Evolutionary conservation across 1,140 invertebrate genomes (phyloP), one percentile per base, ranked within the genome.

Genomic region (Phthorimaea operculella): DNA sequence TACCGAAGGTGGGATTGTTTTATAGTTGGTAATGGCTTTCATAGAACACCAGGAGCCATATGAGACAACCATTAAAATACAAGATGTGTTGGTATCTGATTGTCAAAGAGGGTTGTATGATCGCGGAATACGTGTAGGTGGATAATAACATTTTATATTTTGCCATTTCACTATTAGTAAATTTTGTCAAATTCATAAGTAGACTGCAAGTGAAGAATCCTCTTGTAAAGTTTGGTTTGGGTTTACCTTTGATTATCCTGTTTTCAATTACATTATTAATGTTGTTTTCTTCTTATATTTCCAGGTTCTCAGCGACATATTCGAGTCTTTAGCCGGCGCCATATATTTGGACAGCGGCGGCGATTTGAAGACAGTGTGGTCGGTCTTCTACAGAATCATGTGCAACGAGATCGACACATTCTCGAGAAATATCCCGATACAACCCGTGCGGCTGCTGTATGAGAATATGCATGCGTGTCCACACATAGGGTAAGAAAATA

Each of bases 281-380:
- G 2, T 28, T 28, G 6, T 28, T 28, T 39, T 12, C n/a, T n/a
- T n/a, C n/a, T n/a, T n/a, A n/a, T n/a, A 9, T 39, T 39, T 28
- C 8, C 63, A 84, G 79, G 70, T 73, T 0, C 85, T 99, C 11
- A 96, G 96, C 4, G 97, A 99, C 82, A 87, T 99, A 48, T 96
- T 98, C 79, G 97, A 99, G 85, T 94, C 96, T 0, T 72, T 98
- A 0, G 92, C 94, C 51, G 97, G 96, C 7, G 97, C 97, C 0
- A 92, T 99, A 58, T 99, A 92, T 75, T 77, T 99, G 9, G 97
- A 99, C 86, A 92, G 90, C 73, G 90, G 89, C 10, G 93, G 93
- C 69, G 87, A 91, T 73, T 74, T 98, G n/a, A 75, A 90, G 8
- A 85, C 83, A 4, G 93, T 96, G 0, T 99, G 97, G 97, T 79